A percentile compares a stretch with the other conserved stretches of the same genome.
These are phyloP conservation scores for Fragariocoptes setiger DNA, from an alignment of 1,140 invertebrate species.

Conservation along the genomic window DNA sequence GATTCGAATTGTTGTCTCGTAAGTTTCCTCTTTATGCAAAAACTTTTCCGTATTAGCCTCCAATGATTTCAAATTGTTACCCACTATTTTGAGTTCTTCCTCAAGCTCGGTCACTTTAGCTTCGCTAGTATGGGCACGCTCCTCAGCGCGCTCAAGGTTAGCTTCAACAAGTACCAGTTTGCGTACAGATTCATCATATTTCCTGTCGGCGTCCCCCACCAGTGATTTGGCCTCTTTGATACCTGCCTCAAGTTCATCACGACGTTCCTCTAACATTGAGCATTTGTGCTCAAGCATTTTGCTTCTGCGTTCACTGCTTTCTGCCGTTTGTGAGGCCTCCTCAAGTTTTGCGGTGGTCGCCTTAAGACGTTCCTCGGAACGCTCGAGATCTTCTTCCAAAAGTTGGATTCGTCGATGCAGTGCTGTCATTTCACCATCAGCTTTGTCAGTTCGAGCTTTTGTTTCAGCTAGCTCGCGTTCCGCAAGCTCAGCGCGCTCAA, in stretches of 20 bases:
- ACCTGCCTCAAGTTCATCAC: slow-evolving; percentile 92
- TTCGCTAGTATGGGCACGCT: slow-evolving; percentile 94
- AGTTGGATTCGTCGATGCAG: slow-evolving; percentile 90
- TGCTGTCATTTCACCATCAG: too few species aligned
- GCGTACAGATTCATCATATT: slow-evolving; percentile 99
- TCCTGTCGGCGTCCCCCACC: slow-evolving; percentile 98
- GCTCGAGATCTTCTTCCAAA: slow-evolving; percentile 93
- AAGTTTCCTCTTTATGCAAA: slow-evolving; percentile 26
- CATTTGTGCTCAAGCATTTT: slow-evolving; percentile 98
- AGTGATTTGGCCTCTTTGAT: slow-evolving; percentile 96
- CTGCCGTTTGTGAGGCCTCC: slow-evolving; percentile 87
- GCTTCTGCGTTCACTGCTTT: slow-evolving; percentile 97
- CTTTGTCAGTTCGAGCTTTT: slow-evolving; percentile 65
- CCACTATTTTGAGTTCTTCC: too few species aligned
- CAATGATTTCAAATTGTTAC: too few species aligned
- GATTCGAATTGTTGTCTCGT: slow-evolving; percentile 26
- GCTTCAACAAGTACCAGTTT: slow-evolving; percentile 99
- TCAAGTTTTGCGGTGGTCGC: slow-evolving; percentile 64
- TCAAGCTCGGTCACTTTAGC: too few species aligned
- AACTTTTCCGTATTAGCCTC: slow-evolving; percentile 32
- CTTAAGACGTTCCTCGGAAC: slow-evolving; percentile 54
- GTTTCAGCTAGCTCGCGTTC: slow-evolving; percentile 79
- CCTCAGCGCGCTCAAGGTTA: slow-evolving; percentile 96
- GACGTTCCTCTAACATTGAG: slow-evolving; percentile 94
- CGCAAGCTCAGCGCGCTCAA: slow-evolving; percentile 68